A percentile compares a stretch with the other conserved stretches of the same genome.
These are phyloP conservation scores for Standfussiana lucernea DNA, from an alignment of 2,888 invertebrate genomes.

Conservation along the genomic window DNA sequence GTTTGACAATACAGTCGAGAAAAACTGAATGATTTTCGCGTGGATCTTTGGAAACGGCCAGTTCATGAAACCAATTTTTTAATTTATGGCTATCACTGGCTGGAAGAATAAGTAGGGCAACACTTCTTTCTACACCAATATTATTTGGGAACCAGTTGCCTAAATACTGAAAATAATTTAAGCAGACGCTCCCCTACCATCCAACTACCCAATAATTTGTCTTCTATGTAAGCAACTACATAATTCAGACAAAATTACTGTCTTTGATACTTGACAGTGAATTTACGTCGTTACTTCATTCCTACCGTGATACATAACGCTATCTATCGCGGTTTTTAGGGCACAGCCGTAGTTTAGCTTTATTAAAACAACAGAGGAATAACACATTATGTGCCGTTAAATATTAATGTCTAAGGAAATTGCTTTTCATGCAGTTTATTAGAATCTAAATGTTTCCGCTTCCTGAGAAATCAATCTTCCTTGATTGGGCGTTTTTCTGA, in stretches of 20 bases:
- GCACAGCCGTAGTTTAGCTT: constrained; percentile 18
- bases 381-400: constrained; percentile 25
- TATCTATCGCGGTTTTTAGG: constrained; percentile 32
- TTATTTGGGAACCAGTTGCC: background rate
- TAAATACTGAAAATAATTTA: background rate
- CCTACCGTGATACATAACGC: constrained; percentile 7
- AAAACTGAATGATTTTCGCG: background rate
- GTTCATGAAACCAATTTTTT: background rate
- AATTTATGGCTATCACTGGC: background rate
- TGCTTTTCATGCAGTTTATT: constrained; percentile 23
- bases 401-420: constrained; percentile 26
- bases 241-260: constrained; percentile 25
- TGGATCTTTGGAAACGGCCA: background rate
- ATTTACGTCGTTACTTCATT: constrained; percentile 27
- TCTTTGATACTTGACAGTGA: constrained; percentile 46
- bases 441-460: constrained; percentile 9
- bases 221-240: constrained; percentile 14
- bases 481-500: background rate
- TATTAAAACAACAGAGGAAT: constrained; percentile 25
- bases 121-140: background rate
- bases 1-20: constrained; percentile 44
- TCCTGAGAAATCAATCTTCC: constrained; percentile 2
- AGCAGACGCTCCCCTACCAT: background rate
- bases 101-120: background rate
- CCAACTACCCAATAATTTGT: constrained; percentile 7